Conservation (phyloP, 1,140 invertebrate species). For the Drosophila ogumai region DNA sequence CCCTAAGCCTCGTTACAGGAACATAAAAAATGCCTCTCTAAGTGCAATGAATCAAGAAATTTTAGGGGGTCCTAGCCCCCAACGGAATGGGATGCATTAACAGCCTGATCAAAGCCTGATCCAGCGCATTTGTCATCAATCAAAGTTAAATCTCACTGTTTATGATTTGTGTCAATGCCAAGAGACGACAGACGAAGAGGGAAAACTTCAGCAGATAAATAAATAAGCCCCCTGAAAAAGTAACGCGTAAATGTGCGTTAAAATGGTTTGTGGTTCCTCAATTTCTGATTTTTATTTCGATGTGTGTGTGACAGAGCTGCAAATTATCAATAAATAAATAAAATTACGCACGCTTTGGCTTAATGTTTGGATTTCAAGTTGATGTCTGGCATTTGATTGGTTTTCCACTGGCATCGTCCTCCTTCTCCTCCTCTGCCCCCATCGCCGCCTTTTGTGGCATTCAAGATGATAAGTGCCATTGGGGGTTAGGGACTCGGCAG, state of each 20-base stretch:
- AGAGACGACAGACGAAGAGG: slow-evolving; percentile 14
- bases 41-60: slow-evolving; percentile 62
- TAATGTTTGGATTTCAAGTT: slow-evolving; percentile 69
- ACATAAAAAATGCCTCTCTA: slow-evolving; percentile 43
- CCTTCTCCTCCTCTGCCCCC: neutral
- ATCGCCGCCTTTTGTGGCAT: slow-evolving; percentile 11
- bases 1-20: slow-evolving; percentile 3
- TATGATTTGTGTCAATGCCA: slow-evolving; percentile 53
- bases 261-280: slow-evolving; percentile 61
- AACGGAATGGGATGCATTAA: slow-evolving; percentile 39
- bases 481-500: neutral
- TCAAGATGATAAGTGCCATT: slow-evolving; percentile 14
- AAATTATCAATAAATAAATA: slow-evolving; percentile 83
- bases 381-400: slow-evolving; percentile 78
- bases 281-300: slow-evolving; percentile 32
- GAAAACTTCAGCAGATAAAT: slow-evolving; percentile 52
- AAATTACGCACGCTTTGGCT: slow-evolving; percentile 77
- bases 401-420: slow-evolving; percentile 31
- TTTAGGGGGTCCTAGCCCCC: slow-evolving; percentile 7
- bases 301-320: slow-evolving; percentile 62
- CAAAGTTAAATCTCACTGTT: slow-evolving; percentile 56
- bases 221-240: slow-evolving; percentile 52
- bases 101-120: slow-evolving; percentile 38
- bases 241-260: slow-evolving; percentile 73
- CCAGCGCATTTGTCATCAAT: slow-evolving; percentile 58